Evolutionary conservation across 2,797 vertebrate genomes (phyloP), one percentile per base, ranked within the genome.

Genomic region (Spinibarbus caldwelli): DNA sequence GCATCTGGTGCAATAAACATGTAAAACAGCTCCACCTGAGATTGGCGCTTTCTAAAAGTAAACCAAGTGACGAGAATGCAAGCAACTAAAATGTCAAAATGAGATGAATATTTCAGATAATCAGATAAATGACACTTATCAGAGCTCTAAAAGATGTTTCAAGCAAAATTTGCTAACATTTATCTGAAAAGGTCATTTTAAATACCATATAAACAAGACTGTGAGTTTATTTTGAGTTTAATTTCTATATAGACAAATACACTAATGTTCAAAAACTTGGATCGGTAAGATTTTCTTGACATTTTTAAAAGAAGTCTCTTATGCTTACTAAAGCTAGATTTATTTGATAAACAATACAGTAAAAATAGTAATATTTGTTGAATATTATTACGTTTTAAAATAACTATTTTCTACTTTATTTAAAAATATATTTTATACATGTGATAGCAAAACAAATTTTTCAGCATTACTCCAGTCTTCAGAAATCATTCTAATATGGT

Each of bases 1-100:
- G 21, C 76, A 84, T 84, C 64, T 84, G 75, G 68, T 71, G 57
- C 77, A 54, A 72, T 34, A 26, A 83, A 79, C 54, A 73, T 66
- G 54, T 78, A 57, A 71, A 62, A 77, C 8, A 26, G n/a, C 19
- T 17, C 47, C 45, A 49, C 31, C 36, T 71, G 64, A 84, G 49
- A 70, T 11, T 29, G 14, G 10, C 2, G 2, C 29, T 80, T 70
- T 26, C 45, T 70, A 17, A 43, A 66, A 80, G n/a, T 23, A 34
- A 81, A 41, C 29, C 52, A 54, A 81, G 78, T 66, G 41, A 34
- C 1, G 19, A 29, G 62, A 34, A 66, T 23, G 19, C n/a, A 59
- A 78, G 68, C 17, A 23, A 29, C 38, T 17, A 66, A 62, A 82
- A 70, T 81, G 36, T 78, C 57, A 83, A 78, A 84, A 68, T 45